Conservation (phyloP, 2,888 invertebrate genomes). For the Apomyelois bistriatella region DNA sequence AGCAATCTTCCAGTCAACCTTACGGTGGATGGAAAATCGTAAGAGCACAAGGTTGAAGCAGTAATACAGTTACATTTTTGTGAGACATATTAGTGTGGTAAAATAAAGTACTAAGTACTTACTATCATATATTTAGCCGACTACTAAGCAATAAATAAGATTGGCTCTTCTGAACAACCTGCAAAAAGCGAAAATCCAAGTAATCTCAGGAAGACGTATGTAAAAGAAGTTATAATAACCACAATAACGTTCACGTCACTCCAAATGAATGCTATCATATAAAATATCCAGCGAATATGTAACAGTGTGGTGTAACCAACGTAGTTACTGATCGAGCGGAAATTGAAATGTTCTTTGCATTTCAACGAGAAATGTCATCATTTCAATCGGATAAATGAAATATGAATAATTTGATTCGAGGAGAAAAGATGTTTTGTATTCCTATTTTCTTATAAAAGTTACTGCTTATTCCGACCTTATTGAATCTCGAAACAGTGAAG, state of each 20-base stretch:
- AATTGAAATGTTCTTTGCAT: constrained; percentile 53
- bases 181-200: no score
- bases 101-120: no score
- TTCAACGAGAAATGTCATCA: constrained; percentile 21
- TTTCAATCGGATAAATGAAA: constrained; percentile 21
- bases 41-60: no score
- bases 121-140: no score
- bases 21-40: no score
- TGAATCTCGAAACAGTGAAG: background rate
- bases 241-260: background rate
- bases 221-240: no score
- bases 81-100: no score
- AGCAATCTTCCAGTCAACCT: no score
- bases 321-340: constrained; percentile 45
- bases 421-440: background rate
- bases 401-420: constrained; percentile 12
- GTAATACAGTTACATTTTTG: no score
- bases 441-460: background rate
- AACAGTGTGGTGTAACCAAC: constrained; percentile 27
- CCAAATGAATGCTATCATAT: constrained; percentile 29
- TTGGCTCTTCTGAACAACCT: no score
- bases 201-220: no score
- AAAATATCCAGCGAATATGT: constrained; percentile 19
- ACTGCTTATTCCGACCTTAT: background rate
- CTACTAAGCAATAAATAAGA: no score